Conservation (phyloP, 1,140 invertebrate species). For the Zaprionus camerounensis region DNA sequence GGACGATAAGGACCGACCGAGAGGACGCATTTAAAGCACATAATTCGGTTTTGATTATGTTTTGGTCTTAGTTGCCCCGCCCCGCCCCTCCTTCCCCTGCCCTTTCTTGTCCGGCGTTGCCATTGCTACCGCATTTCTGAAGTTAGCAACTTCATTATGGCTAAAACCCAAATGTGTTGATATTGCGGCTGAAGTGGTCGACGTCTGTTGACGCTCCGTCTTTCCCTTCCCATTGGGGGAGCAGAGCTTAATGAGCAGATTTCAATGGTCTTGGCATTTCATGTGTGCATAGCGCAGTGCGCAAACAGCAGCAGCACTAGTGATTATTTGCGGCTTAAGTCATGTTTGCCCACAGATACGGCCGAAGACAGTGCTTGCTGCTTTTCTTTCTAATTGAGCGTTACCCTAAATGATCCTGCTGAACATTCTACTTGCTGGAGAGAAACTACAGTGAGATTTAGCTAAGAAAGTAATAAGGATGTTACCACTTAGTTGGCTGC, state of each 20-base stretch:
- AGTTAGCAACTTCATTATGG: conserved; percentile 81
- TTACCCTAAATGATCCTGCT: background rate
- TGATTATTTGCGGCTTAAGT: conserved; percentile 73
- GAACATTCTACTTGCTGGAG: background rate
- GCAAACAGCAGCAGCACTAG: conserved; percentile 65
- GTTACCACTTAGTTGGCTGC: too few species aligned
- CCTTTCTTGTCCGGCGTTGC: background rate
- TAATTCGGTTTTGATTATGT: conserved; percentile 83
- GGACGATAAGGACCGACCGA: conserved; percentile 36
- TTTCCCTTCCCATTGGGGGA: background rate
- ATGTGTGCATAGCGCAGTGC: conserved; percentile 33
- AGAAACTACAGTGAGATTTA: background rate
- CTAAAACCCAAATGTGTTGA: conserved; percentile 82
- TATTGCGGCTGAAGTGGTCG: conserved; percentile 70
- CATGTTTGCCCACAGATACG: conserved; percentile 57
- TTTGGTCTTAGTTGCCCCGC: conserved; percentile 64
- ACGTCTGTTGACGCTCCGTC: background rate
- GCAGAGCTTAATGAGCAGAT: conserved; percentile 63
- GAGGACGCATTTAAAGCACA: conserved; percentile 77
- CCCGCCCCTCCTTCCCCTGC: background rate
- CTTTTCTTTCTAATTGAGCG: background rate
- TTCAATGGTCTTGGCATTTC: conserved; percentile 55
- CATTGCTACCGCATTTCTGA: conserved; percentile 63
- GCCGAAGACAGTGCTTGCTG: background rate
- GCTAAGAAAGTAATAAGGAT: background rate